Base-by-base conservation (phyloP, 2,888 invertebrate genomes). In the Tanypteryx hageni region DNA sequence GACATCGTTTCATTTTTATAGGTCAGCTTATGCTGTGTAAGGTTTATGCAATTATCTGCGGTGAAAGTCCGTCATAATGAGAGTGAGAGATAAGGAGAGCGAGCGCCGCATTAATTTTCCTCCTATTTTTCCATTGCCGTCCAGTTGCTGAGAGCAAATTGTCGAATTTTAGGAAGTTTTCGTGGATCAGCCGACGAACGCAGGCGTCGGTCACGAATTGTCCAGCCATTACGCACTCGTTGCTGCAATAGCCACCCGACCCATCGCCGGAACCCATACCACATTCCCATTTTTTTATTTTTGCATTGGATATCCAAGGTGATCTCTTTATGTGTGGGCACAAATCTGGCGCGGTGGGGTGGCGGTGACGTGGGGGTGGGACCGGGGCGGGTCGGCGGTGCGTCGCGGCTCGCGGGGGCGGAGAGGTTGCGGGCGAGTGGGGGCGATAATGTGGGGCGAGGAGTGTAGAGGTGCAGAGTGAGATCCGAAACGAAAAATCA, bases 231-330 rank as follows among this genome's bases (percentile, higher is more conserved):
- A 44, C 44, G 44, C 44, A 44, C 44, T 3, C 3, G 44, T 44
- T 44, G 44, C 44, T 44, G 44, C 44, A 44, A 44, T 44, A 5
- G 44, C 5, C 44, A 3, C 44, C 1, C 44, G 44, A 44, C 44
- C 44, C 44, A 44, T 44, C 44, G 44, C 44, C 44, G 1, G 44
- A 1, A 44, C 44, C 44, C 44, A 44, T 44, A 27, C 22, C 76
- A 10, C 76, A n/a, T 22, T 76, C 76, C 11, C 13, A 11, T 27
- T 76, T 76, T 76, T 76, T 27, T 76, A 27, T 22, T 44, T 76
- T 76, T 76, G 76, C 76, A 13, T 22, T 76, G 76, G 76, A 76
- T 76, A 27, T 27, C 76, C 76, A 76, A 76, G 76, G 76, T 76
- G 76, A 76, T 76, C 76, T 76, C 11, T 76, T 10, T 27, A 76